These are phyloP conservation scores for Dicrurus megarhynchus DNA, from an alignment of 2,113 vertebrate species.

Conservation along the genomic window DNA sequence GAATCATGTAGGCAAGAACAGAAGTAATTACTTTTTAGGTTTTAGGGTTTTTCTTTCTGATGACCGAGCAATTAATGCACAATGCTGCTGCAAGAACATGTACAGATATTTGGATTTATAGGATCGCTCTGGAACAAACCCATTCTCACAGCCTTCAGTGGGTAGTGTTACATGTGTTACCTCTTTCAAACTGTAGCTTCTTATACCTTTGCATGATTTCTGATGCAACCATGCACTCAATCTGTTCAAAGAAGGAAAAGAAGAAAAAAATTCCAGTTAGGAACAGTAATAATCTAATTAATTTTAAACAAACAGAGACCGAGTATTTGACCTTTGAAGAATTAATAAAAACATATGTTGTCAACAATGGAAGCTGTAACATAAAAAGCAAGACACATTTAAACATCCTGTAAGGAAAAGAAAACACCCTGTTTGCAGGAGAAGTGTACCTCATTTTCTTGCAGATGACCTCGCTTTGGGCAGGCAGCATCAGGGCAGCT, in stretches of 20 bases:
- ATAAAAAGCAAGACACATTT: neutral
- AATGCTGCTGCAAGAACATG: neutral
- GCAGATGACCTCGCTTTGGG: slow-evolving; percentile 91
- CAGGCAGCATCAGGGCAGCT: slow-evolving; percentile 97
- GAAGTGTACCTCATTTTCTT: slow-evolving; percentile 89
- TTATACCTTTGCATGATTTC: slow-evolving; percentile 97
- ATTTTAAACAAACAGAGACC: neutral
- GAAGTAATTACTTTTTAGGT: neutral
- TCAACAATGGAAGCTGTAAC: neutral
- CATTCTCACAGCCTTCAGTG: neutral
- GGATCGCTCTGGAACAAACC: neutral
- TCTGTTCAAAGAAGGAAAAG: slow-evolving; percentile 71
- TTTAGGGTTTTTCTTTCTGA: neutral
- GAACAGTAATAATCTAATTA: neutral
- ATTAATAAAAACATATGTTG: neutral
- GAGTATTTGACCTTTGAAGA: neutral
- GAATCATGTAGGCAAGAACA: neutral
- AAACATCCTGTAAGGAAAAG: neutral
- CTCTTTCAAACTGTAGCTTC: slow-evolving; percentile 96
- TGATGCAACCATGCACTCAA: slow-evolving; percentile 94
- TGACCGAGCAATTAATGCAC: neutral
- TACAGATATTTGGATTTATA: neutral
- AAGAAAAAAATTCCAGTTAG: neutral
- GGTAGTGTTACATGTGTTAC: slow-evolving; percentile 55
- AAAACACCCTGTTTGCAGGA: neutral